phyloP scores from a whole-genome alignment of 2,113 vertebrate species.

The Dolichallabes microphthalmus region DNA sequence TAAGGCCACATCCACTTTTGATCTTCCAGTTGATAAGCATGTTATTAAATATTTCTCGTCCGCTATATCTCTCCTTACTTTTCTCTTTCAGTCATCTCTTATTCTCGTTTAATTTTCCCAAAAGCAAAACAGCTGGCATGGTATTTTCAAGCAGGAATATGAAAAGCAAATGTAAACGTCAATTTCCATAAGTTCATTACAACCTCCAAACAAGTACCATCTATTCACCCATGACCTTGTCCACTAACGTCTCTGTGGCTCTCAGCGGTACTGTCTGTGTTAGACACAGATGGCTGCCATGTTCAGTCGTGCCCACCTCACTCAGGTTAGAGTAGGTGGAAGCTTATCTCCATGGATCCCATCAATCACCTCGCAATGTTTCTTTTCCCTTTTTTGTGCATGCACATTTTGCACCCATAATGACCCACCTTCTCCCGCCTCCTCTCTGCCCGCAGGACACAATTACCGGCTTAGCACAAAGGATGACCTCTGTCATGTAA shows the following conservation, averaged over 20 bases:
- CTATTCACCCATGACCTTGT: constrained; percentile 22
- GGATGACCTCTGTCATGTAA: constrained; percentile 57
- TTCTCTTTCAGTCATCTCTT: not conserved
- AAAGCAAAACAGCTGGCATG: not conserved
- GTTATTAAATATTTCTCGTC: not conserved
- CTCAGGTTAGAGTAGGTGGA: constrained; percentile 19
- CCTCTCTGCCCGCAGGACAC: constrained; percentile 46
- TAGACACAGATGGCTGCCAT: constrained; percentile 11
- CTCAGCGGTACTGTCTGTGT: not conserved
- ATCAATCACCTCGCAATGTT: constrained; percentile 41
- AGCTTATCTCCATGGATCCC: constrained; percentile 35
- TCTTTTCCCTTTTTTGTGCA: constrained; percentile 7
- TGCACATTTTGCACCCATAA: constrained; percentile 44
- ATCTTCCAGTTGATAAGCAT: not conserved
- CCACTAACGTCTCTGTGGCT: not conserved
- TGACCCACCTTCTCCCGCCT: constrained; percentile 34
- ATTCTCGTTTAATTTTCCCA: not conserved
- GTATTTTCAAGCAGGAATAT: not conserved
- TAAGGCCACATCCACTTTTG: not conserved
- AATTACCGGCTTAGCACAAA: constrained; percentile 51
- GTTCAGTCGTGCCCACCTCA: not conserved
- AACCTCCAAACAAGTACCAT: not conserved
- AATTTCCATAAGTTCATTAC: not conserved
- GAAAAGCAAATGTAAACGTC: not conserved
- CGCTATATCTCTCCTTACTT: too few relatives aligned